phyloP scores from a whole-genome alignment of 37 sponge, comb jelly and placozoan species.

The Geodia barretti region DNA sequence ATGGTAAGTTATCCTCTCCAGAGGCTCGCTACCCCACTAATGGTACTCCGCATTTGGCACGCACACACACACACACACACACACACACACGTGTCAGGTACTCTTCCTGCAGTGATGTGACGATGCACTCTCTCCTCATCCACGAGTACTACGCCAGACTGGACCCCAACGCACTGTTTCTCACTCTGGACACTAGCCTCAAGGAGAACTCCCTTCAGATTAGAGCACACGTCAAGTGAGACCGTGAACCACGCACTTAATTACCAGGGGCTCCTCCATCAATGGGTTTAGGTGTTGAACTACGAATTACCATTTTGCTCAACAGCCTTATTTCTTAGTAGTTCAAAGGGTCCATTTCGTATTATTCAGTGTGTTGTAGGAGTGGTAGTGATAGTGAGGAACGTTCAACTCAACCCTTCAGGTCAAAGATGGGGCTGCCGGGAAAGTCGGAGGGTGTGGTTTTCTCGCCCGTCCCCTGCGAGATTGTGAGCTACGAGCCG shows the following conservation, averaged over 20 bases:
- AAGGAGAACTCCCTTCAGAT: not conserved
- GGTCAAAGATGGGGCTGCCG: slow-evolving; percentile 79
- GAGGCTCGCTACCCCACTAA: too few species aligned
- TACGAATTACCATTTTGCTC: too few species aligned
- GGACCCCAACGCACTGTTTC: slow-evolving; percentile 65
- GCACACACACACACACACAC: not conserved
- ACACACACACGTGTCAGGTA: slow-evolving; percentile 10
- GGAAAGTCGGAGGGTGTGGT: slow-evolving; percentile 76
- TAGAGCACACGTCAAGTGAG: not conserved
- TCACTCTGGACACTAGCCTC: slow-evolving; percentile 80
- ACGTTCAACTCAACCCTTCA: too few species aligned
- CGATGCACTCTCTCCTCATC: slow-evolving; percentile 79
- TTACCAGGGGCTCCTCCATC: too few species aligned
- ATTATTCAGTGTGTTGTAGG: too few species aligned
- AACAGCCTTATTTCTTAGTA: too few species aligned
- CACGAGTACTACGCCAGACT: slow-evolving; percentile 82
- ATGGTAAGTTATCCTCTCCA: slow-evolving; percentile 47
- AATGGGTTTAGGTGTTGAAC: too few species aligned
- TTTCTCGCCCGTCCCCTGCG: slow-evolving; percentile 64
- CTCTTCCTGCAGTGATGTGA: slow-evolving; percentile 60
- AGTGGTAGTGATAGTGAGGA: too few species aligned
- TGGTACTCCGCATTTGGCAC: not conserved
- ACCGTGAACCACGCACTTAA: too few species aligned
- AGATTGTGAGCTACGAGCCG: slow-evolving; percentile 73
- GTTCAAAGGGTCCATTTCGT: too few species aligned